phyloP scores from a whole-genome alignment of 2,797 vertebrate genomes.

The Notolepis coatsorum region DNA sequence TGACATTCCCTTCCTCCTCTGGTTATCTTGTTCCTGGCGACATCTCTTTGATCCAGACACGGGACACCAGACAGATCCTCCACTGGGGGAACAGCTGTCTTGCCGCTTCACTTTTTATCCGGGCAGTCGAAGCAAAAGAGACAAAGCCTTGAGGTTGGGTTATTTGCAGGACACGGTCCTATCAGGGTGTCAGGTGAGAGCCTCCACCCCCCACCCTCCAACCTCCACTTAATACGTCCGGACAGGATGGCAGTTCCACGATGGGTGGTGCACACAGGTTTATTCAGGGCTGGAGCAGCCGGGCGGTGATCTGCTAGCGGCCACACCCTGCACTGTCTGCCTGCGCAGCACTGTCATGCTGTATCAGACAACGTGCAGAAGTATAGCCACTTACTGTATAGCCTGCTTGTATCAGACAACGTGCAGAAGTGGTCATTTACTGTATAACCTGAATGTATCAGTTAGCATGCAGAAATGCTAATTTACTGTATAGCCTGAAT shows the following conservation, averaged over 20 bases:
- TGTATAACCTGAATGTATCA: too few species aligned
- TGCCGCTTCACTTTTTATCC: constrained; percentile 51
- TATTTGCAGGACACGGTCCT: constrained; percentile 49
- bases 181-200: constrained; percentile 71
- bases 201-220: constrained; percentile 8
- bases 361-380: constrained; percentile 33
- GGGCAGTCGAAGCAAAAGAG: constrained; percentile 34
- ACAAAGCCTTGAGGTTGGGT: constrained; percentile 59
- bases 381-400: too few species aligned
- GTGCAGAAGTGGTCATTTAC: background rate
- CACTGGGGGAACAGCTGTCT: constrained; percentile 52
- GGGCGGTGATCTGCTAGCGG: constrained; percentile 46
- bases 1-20: background rate
- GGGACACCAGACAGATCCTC: constrained; percentile 43
- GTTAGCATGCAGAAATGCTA: too few species aligned
- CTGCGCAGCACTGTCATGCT: constrained; percentile 23
- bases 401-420: background rate
- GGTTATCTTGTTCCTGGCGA: constrained; percentile 22
- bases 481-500: too few species aligned
- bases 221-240: constrained; percentile 60
- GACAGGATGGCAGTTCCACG: constrained; percentile 72
- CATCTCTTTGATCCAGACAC: constrained; percentile 36
- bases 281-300: constrained; percentile 60
- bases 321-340: constrained; percentile 17
- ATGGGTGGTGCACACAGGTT: constrained; percentile 52